Base-by-base conservation (phyloP, 2,113 vertebrate genomes). In the Lucifuga dentata region DNA sequence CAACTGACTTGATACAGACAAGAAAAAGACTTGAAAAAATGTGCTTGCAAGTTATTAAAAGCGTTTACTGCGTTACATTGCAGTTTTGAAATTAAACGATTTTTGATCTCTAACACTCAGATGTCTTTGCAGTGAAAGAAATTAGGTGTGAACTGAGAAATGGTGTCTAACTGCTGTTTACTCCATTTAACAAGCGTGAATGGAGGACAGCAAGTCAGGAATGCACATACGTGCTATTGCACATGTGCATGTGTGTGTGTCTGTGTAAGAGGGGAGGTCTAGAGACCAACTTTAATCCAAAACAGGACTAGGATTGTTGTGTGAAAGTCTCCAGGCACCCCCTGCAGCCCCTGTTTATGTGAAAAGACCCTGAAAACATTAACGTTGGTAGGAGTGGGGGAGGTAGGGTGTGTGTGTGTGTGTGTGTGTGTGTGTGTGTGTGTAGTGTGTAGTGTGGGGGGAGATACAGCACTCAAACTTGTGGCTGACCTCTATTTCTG, bases 251-350 rank as follows among this genome's bases (percentile, higher is more conserved):
- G 56, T 60, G 29, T 57, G 39, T 45, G 38, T 53, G 24, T 53
- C 57, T 41, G n/a, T 66, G 15, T 33, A 23, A 11, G 38, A 40
- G 15, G 20, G 26, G 9, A 20, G 55, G 39, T 41, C 46, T 23
- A 32, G 48, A 70, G 35, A 70, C 26, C 39, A 49, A 51, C 45
- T 79, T 81, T 80, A 87, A 88, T 82, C 67, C 78, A 78, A 84
- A 90, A 87, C 81, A 89, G 86, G 72, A 71, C 70, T 50, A 0
- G 53, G 76, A 74, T 52, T 86, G 82, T 86, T 83, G 73, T 76
- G 80, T 69, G 81, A 76, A 77, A 76, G 73, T 62, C 64, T 49
- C 26, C 50, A 56, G 40, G 61, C 71, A 77, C 82, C 82, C 84
- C 87, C 57, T 62, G 68, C 61, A 77, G 78, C 59, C 70, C 50